These are phyloP conservation scores for Parnassius apollo DNA, from an alignment of 2,888 invertebrate species.

Conservation along the genomic window DNA sequence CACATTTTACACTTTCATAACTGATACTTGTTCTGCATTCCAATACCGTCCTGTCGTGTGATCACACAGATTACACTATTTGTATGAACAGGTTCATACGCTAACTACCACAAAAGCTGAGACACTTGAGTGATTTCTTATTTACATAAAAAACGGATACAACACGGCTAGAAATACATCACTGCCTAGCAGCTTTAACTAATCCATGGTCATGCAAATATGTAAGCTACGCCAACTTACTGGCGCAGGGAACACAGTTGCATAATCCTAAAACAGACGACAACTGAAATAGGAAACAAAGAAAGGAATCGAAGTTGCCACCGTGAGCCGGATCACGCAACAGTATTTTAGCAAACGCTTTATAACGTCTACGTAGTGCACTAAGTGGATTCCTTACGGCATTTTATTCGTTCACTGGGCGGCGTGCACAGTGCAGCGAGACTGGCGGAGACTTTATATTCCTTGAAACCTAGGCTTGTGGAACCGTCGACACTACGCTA, in stretches of 20 bases:
- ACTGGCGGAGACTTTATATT: conserved; percentile 56
- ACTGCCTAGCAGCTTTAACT: conserved; percentile 5
- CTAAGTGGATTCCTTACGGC: conserved; percentile 23
- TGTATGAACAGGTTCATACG: conserved; percentile 60
- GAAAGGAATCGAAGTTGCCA: neutral
- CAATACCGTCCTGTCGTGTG: conserved; percentile 53
- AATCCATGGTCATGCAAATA: conserved; percentile 1
- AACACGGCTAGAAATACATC: conserved; percentile 11
- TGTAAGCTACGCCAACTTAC: neutral
- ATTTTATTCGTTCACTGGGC: conserved; percentile 39
- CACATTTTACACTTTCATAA: conserved; percentile 57
- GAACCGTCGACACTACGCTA: conserved; percentile 82
- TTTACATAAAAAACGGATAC: conserved; percentile 28
- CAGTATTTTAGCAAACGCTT: neutral
- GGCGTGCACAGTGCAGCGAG: conserved; percentile 53
- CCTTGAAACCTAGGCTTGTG: conserved; percentile 50
- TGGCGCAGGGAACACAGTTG: neutral
- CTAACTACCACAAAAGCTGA: conserved; percentile 37
- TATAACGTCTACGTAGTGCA: conserved; percentile 10
- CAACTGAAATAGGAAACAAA: conserved; percentile 4
- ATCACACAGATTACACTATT: conserved; percentile 47
- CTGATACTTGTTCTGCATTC: conserved; percentile 48
- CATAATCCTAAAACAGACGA: conserved; percentile 3
- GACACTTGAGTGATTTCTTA: conserved; percentile 27
- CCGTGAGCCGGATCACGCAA: neutral